Evolutionary conservation across 2,888 invertebrate genomes (phyloP).

Genomic region (Phytoseiulus persimilis): DNA sequence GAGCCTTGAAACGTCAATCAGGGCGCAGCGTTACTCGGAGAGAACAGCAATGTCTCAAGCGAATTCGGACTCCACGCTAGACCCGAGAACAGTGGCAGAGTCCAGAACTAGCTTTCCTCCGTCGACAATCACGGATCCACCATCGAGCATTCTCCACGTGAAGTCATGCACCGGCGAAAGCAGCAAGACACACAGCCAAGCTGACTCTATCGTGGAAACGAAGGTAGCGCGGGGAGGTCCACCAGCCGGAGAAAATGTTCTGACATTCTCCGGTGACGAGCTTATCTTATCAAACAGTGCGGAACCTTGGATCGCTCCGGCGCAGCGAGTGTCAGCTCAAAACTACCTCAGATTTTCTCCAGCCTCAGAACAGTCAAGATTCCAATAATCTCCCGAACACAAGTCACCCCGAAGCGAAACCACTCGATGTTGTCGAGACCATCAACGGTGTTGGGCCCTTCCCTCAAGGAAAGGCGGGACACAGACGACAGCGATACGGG

Average conservation of each 20-base stretch:
- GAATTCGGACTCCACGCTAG: too few relatives aligned
- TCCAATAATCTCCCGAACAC: not conserved
- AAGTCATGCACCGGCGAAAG: not conserved
- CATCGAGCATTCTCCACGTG: not conserved
- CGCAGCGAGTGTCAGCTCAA: not conserved
- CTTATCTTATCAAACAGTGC: not conserved
- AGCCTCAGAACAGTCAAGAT: not conserved
- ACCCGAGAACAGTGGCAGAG: too few relatives aligned
- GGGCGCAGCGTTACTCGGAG: too few relatives aligned
- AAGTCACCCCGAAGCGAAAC: constrained; percentile 35
- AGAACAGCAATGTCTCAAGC: too few relatives aligned
- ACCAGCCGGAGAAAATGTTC: too few relatives aligned
- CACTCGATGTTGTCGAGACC: constrained; percentile 24
- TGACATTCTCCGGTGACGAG: too few relatives aligned
- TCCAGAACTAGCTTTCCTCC: not conserved
- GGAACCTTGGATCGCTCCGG: not conserved
- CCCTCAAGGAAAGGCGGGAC: not conserved
- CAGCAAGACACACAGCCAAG: not conserved
- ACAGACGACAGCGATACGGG: not conserved
- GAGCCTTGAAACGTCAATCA: too few relatives aligned
- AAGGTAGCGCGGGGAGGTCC: not conserved
- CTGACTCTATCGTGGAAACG: not conserved
- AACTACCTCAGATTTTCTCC: not conserved
- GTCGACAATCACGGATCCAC: not conserved
- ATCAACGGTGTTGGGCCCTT: not conserved